These are phyloP conservation scores for Catostylus mosaicus DNA, from an alignment of 30 jellyfish, hydroid and myxozoan species.

Conservation along the genomic window DNA sequence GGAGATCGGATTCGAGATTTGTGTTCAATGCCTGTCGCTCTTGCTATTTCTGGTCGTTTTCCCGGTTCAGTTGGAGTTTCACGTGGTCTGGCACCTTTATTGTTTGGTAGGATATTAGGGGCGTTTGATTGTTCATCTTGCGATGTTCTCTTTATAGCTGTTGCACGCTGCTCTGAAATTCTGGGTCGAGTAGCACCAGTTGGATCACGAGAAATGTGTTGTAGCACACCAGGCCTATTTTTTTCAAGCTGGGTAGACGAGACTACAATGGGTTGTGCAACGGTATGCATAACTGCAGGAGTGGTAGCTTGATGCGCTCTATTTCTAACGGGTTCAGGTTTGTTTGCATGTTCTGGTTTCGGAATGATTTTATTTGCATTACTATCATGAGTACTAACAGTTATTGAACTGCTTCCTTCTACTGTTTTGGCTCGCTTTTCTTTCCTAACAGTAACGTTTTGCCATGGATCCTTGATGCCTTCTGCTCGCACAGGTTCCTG, in stretches of 20 bases:
- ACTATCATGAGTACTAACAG: background rate
- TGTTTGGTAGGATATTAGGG: background rate
- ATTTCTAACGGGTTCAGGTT: background rate
- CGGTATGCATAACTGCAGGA: background rate
- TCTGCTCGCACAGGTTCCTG: background rate
- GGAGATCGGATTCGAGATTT: slow-evolving; percentile 22
- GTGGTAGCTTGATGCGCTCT: background rate
- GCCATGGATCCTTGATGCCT: slow-evolving; percentile 15
- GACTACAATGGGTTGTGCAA: background rate
- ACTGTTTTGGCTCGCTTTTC: slow-evolving; percentile 8
- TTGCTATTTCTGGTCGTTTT: background rate
- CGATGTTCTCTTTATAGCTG: slow-evolving; percentile 36
- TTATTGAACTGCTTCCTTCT: background rate
- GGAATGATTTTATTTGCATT: background rate
- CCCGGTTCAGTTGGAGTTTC: background rate
- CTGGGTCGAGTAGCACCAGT: slow-evolving; percentile 48
- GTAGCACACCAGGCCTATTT: background rate
- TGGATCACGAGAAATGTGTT: slow-evolving; percentile 16
- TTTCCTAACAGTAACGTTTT: slow-evolving; percentile 45
- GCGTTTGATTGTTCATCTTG: slow-evolving; percentile 2
- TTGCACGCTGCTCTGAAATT: slow-evolving; percentile 26
- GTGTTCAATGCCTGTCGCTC: slow-evolving; percentile 22
- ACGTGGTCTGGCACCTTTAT: slow-evolving; percentile 13
- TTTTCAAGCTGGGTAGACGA: background rate
- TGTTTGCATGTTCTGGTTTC: background rate